Conservation (phyloP, 1,140 invertebrate species). For the Bacillus rossius region DNA sequence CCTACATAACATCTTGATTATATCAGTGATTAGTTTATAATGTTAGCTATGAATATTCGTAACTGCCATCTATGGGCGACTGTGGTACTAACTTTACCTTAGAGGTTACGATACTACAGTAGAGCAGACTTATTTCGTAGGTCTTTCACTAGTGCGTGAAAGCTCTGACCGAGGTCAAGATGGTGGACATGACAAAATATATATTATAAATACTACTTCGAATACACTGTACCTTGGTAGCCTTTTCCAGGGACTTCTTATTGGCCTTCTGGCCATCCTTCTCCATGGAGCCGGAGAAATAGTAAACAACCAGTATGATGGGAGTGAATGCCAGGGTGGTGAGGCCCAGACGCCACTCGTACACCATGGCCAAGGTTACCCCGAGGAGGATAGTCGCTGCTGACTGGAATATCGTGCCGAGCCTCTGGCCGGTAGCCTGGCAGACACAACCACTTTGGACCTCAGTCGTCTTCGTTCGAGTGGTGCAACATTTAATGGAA, state of each 20-base stretch:
- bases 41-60: too few species aligned
- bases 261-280: constrained; percentile 1
- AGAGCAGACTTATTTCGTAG: too few species aligned
- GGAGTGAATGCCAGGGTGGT: constrained; percentile 60
- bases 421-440: constrained; percentile 67
- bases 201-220: background rate
- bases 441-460: background rate
- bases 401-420: constrained; percentile 63
- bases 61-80: too few species aligned
- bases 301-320: constrained; percentile 40
- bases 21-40: too few species aligned
- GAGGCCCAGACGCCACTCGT: constrained; percentile 66
- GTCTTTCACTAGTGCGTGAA: too few species aligned
- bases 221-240: constrained; percentile 11
- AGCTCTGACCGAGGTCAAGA: too few species aligned
- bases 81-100: too few species aligned
- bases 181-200: too few species aligned
- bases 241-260: constrained; percentile 1
- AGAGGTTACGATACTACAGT: too few species aligned
- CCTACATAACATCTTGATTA: too few species aligned
- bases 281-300: constrained; percentile 24
- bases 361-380: constrained; percentile 58
- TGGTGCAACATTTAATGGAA: too few species aligned
- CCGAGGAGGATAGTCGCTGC: constrained; percentile 55
- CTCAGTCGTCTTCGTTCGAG: too few species aligned